These are phyloP conservation scores for Camelus dromedarius DNA, from an alignment of 2,113 vertebrate genomes.

Conservation along the genomic window DNA sequence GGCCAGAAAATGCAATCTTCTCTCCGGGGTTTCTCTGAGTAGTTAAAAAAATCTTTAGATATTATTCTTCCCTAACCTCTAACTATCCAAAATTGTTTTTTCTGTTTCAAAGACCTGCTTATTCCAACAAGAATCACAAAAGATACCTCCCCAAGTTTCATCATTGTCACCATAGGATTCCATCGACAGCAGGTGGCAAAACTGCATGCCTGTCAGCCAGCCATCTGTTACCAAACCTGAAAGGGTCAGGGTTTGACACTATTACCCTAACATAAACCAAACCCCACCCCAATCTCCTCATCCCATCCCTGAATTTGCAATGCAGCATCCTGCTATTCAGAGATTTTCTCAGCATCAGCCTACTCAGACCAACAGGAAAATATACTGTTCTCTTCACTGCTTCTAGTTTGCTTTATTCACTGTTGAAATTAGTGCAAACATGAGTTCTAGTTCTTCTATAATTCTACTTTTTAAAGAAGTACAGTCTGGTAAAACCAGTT, in stretches of 20 bases:
- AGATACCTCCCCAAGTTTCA: not conserved
- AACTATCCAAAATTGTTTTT: not conserved
- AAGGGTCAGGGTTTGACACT: not conserved
- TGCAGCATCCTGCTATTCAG: not conserved
- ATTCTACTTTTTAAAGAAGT: not conserved
- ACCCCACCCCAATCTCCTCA: not conserved
- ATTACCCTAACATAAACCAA: not conserved
- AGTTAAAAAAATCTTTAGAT: not conserved
- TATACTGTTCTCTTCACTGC: not conserved
- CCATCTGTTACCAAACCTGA: slow-evolving; percentile 47
- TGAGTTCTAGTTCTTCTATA: not conserved
- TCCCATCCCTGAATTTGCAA: not conserved
- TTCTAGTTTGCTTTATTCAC: not conserved
- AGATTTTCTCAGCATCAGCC: not conserved
- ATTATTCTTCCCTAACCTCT: not conserved
- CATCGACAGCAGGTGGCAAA: not conserved
- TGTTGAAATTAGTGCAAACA: not conserved
- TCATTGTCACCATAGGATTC: not conserved
- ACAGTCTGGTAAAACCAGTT: not conserved
- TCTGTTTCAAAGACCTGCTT: not conserved
- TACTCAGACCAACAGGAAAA: not conserved
- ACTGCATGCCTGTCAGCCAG: not conserved
- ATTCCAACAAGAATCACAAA: not conserved
- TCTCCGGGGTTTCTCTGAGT: slow-evolving; percentile 12
- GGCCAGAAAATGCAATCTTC: not conserved